Percentiles rank a stretch among this genome's conserved stretches.
These are phyloP conservation scores for Tor tambroides DNA, from an alignment of 2,113 vertebrate species.

Conservation along the genomic window DNA sequence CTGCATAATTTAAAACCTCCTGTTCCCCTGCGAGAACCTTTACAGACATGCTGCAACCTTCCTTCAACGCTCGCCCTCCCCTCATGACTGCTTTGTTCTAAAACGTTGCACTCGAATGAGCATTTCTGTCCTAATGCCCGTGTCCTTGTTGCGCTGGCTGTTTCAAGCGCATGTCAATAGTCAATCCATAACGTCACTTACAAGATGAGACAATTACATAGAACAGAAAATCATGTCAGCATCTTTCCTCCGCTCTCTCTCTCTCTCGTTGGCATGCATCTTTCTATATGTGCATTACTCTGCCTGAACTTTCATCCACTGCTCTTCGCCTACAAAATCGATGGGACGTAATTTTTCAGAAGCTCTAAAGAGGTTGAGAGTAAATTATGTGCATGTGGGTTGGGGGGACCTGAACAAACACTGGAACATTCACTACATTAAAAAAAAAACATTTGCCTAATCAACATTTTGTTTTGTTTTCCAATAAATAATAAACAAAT, in stretches of 20 bases:
- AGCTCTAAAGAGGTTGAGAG: constrained; percentile 37
- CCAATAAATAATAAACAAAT: background rate
- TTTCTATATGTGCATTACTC: constrained; percentile 51
- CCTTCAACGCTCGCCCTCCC: constrained; percentile 13
- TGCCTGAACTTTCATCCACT: constrained; percentile 55
- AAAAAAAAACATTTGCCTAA: background rate
- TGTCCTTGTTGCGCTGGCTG: constrained; percentile 28
- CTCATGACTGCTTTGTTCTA: constrained; percentile 2
- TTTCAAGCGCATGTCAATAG: constrained; percentile 58
- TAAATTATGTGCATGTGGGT: background rate
- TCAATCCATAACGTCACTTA: constrained; percentile 62
- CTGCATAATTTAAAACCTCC: constrained; percentile 61
- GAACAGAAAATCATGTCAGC: constrained; percentile 46
- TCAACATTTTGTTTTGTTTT: background rate
- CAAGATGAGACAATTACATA: constrained; percentile 62
- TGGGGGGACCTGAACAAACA: background rate
- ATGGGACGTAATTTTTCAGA: constrained; percentile 62
- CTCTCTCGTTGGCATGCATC: constrained; percentile 42
- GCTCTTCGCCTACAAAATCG: constrained; percentile 59
- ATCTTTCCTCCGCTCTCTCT: constrained; percentile 46
- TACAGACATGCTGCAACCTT: background rate
- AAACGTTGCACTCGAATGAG: background rate
- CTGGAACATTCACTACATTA: background rate
- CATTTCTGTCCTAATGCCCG: background rate
- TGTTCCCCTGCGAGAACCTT: constrained; percentile 26